Evolutionary conservation across 2,113 vertebrate genomes (phyloP), one percentile per base, ranked within the genome.

Genomic region (Okapia johnstoni): DNA sequence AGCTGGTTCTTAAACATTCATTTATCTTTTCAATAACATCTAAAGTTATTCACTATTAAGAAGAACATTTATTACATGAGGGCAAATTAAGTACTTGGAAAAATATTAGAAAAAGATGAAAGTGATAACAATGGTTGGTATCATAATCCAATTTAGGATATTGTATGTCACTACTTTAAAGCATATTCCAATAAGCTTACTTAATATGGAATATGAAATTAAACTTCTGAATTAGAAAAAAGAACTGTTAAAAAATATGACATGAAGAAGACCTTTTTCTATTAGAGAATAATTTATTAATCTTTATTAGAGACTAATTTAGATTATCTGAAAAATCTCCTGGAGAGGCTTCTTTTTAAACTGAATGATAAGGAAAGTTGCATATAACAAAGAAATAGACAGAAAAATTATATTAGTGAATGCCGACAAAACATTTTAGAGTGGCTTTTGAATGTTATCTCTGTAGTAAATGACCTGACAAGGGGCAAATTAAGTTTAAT

Each of bases 401-500:
- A 89, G 46, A 83, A 87, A 96, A 94, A 97, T 92, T 90, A 73
- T 21, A 97, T 87, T 93, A 91, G 73, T 58, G 79, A 96, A 63
- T 57, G 58, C 87, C 97, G 70, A 90, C 79, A 96, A 60, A 96
- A 96, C 79, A 97, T 80, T 95, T 94, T 96, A 97, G 83, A 40
- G 83, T 83, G 70, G 98, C 25, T 17, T 97, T 94, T 81, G 84
- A 98, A 86, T 66, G 66, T 81, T 95, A 91, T 93, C 50, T 0
- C 0, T 90, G 94, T 96, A 97, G 96, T 93, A 99, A 98, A 98
- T 1, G 4, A 97, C 95, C 90, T 97, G 97, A 98, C 96, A 98
- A 98, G 93, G 5, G 95, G 93, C 86, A 98, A 98, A 99, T 98
- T 98, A 98, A 98, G 97, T 98, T 98, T 98, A 97, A 97, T 30